These are phyloP conservation scores for Etia nguti DNA, from an alignment of 2,113 vertebrate genomes.

Conservation along the genomic window DNA sequence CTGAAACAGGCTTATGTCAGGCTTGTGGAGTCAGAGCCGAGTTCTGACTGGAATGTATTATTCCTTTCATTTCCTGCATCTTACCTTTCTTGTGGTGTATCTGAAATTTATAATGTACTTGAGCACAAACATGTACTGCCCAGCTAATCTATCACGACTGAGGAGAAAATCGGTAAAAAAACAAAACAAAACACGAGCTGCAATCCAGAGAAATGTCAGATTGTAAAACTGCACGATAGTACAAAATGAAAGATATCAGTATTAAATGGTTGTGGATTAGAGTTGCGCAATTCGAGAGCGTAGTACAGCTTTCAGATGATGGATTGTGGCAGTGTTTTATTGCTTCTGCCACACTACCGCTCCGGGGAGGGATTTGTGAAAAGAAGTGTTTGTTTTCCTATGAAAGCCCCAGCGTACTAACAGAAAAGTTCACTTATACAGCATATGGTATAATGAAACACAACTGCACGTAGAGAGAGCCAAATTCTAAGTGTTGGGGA, in stretches of 20 bases:
- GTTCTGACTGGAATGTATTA: background rate
- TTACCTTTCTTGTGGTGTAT: background rate
- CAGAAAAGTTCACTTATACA: background rate
- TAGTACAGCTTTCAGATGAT: background rate
- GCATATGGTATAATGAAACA: background rate
- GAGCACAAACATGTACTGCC: background rate
- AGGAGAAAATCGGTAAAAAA: background rate
- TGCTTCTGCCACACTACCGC: background rate
- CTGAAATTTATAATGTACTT: background rate
- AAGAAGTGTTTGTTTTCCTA: slow-evolving; percentile 2
- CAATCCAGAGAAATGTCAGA: background rate
- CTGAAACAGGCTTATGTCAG: background rate
- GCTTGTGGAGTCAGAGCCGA: background rate
- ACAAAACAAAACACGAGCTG: fast-evolving
- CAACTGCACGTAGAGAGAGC: background rate
- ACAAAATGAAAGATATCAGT: background rate
- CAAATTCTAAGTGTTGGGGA: background rate
- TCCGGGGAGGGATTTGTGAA: background rate
- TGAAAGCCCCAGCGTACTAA: background rate
- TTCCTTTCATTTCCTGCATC: slow-evolving; percentile 24
- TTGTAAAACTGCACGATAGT: background rate
- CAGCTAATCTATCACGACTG: background rate
- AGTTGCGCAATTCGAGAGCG: background rate
- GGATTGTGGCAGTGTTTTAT: background rate
- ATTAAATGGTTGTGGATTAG: background rate